These are phyloP conservation scores for Nibea albiflora DNA, from an alignment of 2,113 vertebrate species.

Conservation along the genomic window DNA sequence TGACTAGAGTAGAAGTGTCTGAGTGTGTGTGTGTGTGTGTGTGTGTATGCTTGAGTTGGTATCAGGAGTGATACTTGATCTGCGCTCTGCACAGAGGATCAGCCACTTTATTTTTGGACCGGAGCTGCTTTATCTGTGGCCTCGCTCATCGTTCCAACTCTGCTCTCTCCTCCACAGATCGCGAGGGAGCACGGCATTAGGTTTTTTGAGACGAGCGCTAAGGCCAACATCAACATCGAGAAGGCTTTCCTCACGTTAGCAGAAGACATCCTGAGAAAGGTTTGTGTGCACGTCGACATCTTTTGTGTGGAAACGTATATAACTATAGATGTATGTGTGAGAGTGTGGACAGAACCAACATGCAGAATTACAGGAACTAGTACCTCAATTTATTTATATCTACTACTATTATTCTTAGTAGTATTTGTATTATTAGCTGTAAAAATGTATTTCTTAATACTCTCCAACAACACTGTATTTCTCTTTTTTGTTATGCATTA, in stretches of 20 bases:
- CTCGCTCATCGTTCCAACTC: background rate
- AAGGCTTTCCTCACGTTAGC: slow-evolving; percentile 99
- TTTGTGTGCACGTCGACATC: slow-evolving; percentile 63
- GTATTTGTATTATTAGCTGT: too few species aligned
- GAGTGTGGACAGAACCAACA: slow-evolving; percentile 68
- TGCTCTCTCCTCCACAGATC: slow-evolving; percentile 85
- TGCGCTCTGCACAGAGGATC: slow-evolving; percentile 28
- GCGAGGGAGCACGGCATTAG: slow-evolving; percentile 98
- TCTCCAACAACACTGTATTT: too few species aligned
- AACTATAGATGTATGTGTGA: background rate
- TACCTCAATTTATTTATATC: background rate
- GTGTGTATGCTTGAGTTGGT: background rate
- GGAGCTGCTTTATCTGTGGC: background rate
- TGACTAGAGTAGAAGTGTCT: background rate
- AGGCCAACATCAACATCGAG: slow-evolving; percentile 99
- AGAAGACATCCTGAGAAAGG: slow-evolving; percentile 99
- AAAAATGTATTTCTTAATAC: too few species aligned
- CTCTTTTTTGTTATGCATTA: too few species aligned
- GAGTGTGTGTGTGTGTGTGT: slow-evolving; percentile 18
- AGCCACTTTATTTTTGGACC: slow-evolving; percentile 68
- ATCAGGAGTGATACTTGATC: slow-evolving; percentile 56
- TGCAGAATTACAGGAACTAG: background rate
- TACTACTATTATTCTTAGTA: too few species aligned
- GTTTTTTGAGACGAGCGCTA: slow-evolving; percentile 99
- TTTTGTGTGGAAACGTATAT: too few species aligned